Conservation (phyloP, 2,113 vertebrate genomes). For the Cyanoderma ruficeps region DNA sequence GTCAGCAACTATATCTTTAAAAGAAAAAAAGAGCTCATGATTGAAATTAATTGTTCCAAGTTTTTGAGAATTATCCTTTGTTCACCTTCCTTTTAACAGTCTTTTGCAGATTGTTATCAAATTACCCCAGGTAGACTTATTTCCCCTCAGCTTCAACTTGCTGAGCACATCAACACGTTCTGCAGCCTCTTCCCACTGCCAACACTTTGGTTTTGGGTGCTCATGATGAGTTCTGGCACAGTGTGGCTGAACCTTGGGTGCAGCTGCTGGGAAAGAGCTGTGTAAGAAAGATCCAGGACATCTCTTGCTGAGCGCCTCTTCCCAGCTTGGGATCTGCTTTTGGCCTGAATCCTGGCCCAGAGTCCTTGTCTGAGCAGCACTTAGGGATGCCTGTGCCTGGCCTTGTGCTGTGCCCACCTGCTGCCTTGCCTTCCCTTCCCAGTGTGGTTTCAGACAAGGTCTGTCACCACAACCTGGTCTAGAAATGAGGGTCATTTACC, state of each 20-base stretch:
- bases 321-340: not conserved
- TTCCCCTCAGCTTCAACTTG: not conserved
- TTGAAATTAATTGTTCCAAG: not conserved
- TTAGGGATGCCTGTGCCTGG: not conserved
- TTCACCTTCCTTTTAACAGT: not conserved
- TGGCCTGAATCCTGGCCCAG: not conserved
- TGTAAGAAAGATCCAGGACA: not conserved
- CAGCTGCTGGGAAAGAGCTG: not conserved
- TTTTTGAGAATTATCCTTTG: not conserved
- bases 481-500: not conserved
- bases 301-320: accelerated
- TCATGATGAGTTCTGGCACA: not conserved
- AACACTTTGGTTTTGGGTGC: not conserved
- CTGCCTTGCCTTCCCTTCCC: not conserved
- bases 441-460: not conserved
- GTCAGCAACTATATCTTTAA: not conserved
- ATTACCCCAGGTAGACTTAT: not conserved
- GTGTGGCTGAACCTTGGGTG: not conserved
- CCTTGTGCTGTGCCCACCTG: not conserved
- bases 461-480: not conserved
- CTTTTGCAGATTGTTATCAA: not conserved
- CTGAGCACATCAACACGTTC: not conserved
- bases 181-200: not conserved
- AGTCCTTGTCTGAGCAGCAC: not conserved
- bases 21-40: not conserved